Evolutionary conservation across 2,888 invertebrate genomes (phyloP).

Genomic region (Andrena dorsata): DNA sequence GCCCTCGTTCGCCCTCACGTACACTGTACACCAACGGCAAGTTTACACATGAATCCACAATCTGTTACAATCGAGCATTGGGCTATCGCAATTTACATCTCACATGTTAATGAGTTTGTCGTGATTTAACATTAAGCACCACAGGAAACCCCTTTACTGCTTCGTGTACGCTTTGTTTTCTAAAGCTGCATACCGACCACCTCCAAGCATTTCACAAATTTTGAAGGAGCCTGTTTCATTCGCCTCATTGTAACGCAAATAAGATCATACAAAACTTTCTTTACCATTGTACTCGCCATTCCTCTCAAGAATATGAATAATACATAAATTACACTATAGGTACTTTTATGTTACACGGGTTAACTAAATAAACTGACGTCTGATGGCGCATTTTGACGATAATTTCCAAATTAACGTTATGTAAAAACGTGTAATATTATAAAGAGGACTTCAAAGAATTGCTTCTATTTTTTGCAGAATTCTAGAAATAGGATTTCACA

Average conservation of each 20-base stretch:
- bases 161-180: not conserved
- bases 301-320: too few relatives aligned
- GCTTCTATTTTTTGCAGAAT: too few relatives aligned
- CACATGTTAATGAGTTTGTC: slow-evolving; percentile 42
- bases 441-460: too few relatives aligned
- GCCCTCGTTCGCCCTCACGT: slow-evolving; percentile 32
- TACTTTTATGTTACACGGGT: too few relatives aligned
- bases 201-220: not conserved
- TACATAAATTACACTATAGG: too few relatives aligned
- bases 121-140: slow-evolving; percentile 20
- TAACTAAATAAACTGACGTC: too few relatives aligned
- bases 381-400: too few relatives aligned
- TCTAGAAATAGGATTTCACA: too few relatives aligned
- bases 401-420: too few relatives aligned
- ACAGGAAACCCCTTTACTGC: not conserved
- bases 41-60: slow-evolving; percentile 57
- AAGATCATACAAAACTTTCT: too few relatives aligned
- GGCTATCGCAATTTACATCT: slow-evolving; percentile 69
- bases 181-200: not conserved
- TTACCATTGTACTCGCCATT: too few relatives aligned
- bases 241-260: not conserved
- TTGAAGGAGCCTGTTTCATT: not conserved
- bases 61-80: slow-evolving; percentile 52
- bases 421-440: too few relatives aligned
- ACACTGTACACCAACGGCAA: slow-evolving; percentile 17